Percentiles rank a stretch among this genome's conserved stretches.
phyloP scores from a whole-genome alignment of 1,140 invertebrate genomes.

The Venturia canescens region DNA sequence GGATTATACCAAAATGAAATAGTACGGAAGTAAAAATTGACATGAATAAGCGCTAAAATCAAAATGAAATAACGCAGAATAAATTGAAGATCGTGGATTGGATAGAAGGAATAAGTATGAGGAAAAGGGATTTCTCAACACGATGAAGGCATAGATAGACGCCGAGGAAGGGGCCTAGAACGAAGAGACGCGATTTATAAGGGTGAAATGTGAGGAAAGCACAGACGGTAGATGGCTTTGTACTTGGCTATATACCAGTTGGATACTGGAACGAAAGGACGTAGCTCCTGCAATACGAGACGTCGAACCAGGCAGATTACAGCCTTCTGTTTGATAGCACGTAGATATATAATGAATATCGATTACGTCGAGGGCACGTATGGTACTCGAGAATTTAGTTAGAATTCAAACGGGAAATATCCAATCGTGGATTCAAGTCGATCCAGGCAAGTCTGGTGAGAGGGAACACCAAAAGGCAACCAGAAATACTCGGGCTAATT shows the following conservation, averaged over 20 bases:
- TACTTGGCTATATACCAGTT: not conserved
- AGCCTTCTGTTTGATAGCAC: not conserved
- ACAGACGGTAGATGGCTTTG: conserved; percentile 3
- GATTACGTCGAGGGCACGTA: not conserved
- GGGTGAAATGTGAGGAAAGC: conserved; percentile 15
- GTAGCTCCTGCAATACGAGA: not conserved
- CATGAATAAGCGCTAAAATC: too few relatives aligned
- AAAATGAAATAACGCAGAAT: too few relatives aligned
- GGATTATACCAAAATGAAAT: too few relatives aligned
- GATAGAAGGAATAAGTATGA: not conserved
- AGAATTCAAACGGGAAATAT: conserved; percentile 33
- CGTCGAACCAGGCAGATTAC: not conserved
- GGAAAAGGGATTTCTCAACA: not conserved
- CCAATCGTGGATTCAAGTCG: conserved; percentile 15
- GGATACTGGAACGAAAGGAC: not conserved
- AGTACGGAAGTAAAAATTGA: too few relatives aligned
- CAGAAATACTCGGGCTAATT: not conserved
- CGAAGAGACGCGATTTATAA: conserved; percentile 6
- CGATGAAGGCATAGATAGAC: conserved; percentile 2
- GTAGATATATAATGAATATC: not conserved
- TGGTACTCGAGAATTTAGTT: conserved; percentile 20
- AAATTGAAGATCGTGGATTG: too few relatives aligned
- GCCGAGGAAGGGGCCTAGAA: not conserved
- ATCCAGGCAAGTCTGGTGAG: not conserved
- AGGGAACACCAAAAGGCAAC: not conserved